A percentile compares a stretch with the other conserved stretches of the same genome.
These are phyloP conservation scores for Eremobia ochroleuca DNA, from an alignment of 2,888 invertebrate genomes.

Conservation along the genomic window DNA sequence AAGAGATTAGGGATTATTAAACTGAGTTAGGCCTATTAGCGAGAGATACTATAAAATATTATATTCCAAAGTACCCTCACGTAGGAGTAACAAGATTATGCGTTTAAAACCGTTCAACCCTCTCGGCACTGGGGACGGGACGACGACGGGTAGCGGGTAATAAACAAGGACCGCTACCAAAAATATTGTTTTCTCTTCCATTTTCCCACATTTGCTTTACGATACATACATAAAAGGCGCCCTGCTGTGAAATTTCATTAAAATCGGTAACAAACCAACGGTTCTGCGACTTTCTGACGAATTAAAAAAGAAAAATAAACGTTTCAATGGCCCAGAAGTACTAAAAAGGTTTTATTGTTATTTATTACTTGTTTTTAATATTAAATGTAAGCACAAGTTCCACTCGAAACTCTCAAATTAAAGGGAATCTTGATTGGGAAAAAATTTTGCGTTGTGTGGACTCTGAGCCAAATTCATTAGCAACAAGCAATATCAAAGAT, in stretches of 20 bases:
- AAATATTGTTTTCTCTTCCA: slow-evolving; percentile 60
- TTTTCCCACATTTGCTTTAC: slow-evolving; percentile 63
- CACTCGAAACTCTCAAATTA: slow-evolving; percentile 39
- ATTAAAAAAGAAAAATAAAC: slow-evolving; percentile 42
- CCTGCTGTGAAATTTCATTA: slow-evolving; percentile 64
- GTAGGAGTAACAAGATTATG: slow-evolving; percentile 32
- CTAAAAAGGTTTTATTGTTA: slow-evolving; percentile 21
- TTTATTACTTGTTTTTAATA: slow-evolving; percentile 40
- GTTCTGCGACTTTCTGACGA: slow-evolving; percentile 35
- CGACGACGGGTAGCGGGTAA: slow-evolving; percentile 15
- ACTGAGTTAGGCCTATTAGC: slow-evolving; percentile 19
- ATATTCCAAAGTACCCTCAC: slow-evolving; percentile 29
- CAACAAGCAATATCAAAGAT: slow-evolving; percentile 33
- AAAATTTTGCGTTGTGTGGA: slow-evolving; percentile 32
- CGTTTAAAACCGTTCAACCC: slow-evolving; percentile 47
- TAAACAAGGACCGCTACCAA: slow-evolving; percentile 42
- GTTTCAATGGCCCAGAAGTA: neutral
- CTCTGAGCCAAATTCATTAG: slow-evolving; percentile 43
- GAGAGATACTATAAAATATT: slow-evolving; percentile 25
- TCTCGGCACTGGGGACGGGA: slow-evolving; percentile 12
- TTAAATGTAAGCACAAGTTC: slow-evolving; percentile 6
- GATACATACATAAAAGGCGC: slow-evolving; percentile 59
- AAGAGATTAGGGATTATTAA: slow-evolving; percentile 16
- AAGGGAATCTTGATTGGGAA: slow-evolving; percentile 28
- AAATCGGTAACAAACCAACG: slow-evolving; percentile 47